Conservation (phyloP, 2,888 invertebrate genomes). For the Crioceris asparagi region DNA sequence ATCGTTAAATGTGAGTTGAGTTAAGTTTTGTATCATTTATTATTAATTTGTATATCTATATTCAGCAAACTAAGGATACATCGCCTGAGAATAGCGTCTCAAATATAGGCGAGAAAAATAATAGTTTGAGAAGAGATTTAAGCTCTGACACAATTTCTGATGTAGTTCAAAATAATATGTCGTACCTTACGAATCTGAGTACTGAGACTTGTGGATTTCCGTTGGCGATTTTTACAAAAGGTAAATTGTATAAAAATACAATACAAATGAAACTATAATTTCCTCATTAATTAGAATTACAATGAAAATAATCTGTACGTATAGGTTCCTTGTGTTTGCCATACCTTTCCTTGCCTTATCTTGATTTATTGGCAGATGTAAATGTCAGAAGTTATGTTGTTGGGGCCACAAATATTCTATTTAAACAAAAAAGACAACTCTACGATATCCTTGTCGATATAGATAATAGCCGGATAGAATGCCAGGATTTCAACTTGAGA, state of each 20-base stretch:
- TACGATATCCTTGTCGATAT: constrained; percentile 89
- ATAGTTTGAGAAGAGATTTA: constrained; percentile 57
- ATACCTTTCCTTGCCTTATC: constrained; percentile 87
- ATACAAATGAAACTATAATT: too few species aligned
- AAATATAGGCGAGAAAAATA: constrained; percentile 27
- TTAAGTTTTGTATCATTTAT: not conserved
- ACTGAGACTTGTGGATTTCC: constrained; percentile 79
- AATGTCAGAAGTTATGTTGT: constrained; percentile 80
- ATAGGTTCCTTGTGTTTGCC: constrained; percentile 91
- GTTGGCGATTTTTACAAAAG: constrained; percentile 34
- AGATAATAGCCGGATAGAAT: constrained; percentile 63
- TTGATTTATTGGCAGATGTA: constrained; percentile 81
- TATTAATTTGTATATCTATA: not conserved
- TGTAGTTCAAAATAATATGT: constrained; percentile 48
- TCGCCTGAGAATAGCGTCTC: constrained; percentile 5
- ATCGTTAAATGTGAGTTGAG: constrained; percentile 17
- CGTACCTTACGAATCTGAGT: constrained; percentile 52
- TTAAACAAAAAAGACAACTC: constrained; percentile 86
- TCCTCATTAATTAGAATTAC: not conserved
- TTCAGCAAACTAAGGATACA: constrained; percentile 11
- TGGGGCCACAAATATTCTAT: constrained; percentile 97
- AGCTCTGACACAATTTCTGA: constrained; percentile 55
- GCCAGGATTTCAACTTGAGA: constrained; percentile 65
- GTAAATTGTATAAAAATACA: too few species aligned
- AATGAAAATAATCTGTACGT: not conserved